Evolutionary conservation across 1,140 invertebrate species (phyloP), one percentile per base, ranked within the genome.

Genomic region (Hylyphantes graminicola): DNA sequence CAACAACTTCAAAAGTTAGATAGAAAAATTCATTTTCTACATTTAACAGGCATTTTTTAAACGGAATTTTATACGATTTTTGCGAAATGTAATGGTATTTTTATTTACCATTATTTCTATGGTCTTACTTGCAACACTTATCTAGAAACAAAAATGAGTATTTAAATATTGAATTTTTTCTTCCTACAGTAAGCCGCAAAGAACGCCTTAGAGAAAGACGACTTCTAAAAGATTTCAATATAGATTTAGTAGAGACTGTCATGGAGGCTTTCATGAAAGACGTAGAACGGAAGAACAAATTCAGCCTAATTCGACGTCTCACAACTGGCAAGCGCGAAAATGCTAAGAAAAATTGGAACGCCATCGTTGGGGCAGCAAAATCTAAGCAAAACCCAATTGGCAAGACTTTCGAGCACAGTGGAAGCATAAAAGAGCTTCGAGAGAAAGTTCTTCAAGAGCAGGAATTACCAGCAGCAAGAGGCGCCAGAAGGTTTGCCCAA

Each of bases 201-300:
- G 95, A 94, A 7, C 93, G 94, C 87, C 93, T 94, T 2, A 94
- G 95, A 93, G 95, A 96, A 88, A 91, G 95, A 21, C 92, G 95
- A 68, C 92, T 96, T 11, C 91, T 96, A n/a, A 96, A 96, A 88
- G 95, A 96, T 89, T 96, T 96, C 93, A 94, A 95, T 87, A 96
- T 96, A 82, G 95, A 95, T 10, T 93, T 95, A 68, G 94, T 96
- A 0, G 95, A 96, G 89, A 85, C 53, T 5, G 81, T 79, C 0
- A 48, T 86, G 48, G 81, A 79, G 48, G 81, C 64, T 17, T 65
- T 84, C 35, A 59, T 84, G 48, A 64, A 73, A 51, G 80, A 86
- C 10, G 7, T 61, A 2, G 48, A 85, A 57, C 11, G 35, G 0
- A 86, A 81, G 53, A 73, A 57, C 7, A 72, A 50, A 59, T 77